A percentile compares a stretch with the other conserved stretches of the same genome.
Evolutionary conservation across 2,888 invertebrate species (phyloP).

Genomic region (Emesis furor): DNA sequence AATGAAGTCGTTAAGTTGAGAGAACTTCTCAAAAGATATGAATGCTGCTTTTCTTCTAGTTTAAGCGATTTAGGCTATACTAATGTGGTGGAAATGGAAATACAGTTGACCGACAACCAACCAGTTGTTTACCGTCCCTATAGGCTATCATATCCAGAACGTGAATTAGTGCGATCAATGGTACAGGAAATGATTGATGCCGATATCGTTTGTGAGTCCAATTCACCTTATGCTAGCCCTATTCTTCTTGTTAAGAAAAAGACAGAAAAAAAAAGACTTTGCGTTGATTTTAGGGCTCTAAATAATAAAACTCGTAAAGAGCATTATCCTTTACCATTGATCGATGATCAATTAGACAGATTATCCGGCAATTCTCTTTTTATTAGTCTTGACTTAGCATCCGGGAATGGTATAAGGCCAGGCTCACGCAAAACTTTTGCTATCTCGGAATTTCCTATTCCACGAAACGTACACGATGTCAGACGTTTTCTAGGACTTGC

Average conservation of each 20-base stretch:
- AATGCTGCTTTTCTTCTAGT: not conserved
- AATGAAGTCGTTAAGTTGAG: not conserved
- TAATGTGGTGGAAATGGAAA: not conserved
- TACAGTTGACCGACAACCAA: not conserved
- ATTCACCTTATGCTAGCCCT: constrained; percentile 45
- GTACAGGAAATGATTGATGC: constrained; percentile 26
- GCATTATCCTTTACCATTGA: constrained; percentile 23
- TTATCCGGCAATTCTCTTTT: constrained; percentile 64
- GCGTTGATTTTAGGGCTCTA: constrained; percentile 9
- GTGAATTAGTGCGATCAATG: constrained; percentile 25
- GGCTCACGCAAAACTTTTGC: constrained; percentile 69
- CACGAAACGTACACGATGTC: constrained; percentile 65
- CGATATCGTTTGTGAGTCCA: constrained; percentile 26
- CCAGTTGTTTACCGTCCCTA: constrained; percentile 27
- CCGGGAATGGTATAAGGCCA: constrained; percentile 61
- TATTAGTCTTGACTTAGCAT: constrained; percentile 35
- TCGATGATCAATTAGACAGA: constrained; percentile 31
- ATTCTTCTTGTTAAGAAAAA: constrained; percentile 69
- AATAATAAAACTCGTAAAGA: constrained; percentile 2
- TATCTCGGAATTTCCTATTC: constrained; percentile 67
- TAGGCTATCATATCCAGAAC: constrained; percentile 3
- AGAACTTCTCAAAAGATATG: not conserved
- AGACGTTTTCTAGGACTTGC: constrained; percentile 76
- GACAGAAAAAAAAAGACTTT: constrained; percentile 24
- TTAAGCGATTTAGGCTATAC: not conserved